phyloP scores from a whole-genome alignment of 1,140 invertebrate genomes.

The Drosophila insularis region DNA sequence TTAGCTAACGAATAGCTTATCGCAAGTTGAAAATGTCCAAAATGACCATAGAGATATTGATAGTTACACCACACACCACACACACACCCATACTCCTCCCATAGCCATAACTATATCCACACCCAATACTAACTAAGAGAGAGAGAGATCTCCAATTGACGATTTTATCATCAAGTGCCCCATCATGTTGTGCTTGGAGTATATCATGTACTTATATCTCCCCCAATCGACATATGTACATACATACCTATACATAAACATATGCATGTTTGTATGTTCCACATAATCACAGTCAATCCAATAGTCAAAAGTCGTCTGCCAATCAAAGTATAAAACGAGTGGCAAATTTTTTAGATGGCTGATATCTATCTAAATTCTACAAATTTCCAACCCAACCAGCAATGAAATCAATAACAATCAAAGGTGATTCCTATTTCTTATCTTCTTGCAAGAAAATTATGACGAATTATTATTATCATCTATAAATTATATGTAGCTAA shows the following conservation, averaged over 20 bases:
- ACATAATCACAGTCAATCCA: not conserved
- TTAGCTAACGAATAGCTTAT: constrained; percentile 33
- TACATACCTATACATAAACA: no score
- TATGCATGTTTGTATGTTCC: not conserved
- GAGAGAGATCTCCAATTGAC: constrained; percentile 1
- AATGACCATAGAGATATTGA: constrained; percentile 25
- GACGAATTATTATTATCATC: no score
- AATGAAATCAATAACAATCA: no score
- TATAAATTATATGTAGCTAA: no score
- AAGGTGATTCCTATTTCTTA: no score
- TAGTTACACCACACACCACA: not conserved
- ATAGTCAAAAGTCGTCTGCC: constrained; percentile 6
- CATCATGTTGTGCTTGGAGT: not conserved
- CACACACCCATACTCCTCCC: not conserved
- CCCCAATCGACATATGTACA: no score
- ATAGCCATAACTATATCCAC: not conserved
- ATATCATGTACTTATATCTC: not conserved
- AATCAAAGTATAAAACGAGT: not conserved
- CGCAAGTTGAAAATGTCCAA: constrained; percentile 39
- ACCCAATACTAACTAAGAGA: no score
- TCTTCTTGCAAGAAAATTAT: no score
- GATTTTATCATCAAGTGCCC: not conserved
- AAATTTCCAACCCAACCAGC: not conserved
- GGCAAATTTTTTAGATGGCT: not conserved
- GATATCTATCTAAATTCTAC: not conserved